These are phyloP conservation scores for Sebastes schlegelii DNA, from an alignment of 2,113 vertebrate genomes.

Conservation along the genomic window DNA sequence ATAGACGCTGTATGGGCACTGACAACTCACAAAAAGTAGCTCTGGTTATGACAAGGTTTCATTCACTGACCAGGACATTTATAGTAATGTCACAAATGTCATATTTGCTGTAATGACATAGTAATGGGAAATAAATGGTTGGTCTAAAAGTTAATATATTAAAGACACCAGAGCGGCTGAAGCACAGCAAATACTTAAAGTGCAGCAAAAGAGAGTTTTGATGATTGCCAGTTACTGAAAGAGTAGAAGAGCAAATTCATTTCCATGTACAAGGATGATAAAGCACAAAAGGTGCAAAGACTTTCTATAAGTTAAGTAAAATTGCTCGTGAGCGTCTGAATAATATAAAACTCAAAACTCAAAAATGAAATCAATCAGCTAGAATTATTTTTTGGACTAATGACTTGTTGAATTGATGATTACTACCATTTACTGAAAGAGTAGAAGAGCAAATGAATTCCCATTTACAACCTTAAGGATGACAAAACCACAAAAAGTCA, in stretches of 20 bases:
- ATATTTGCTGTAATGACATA: not conserved
- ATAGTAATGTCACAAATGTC: no score
- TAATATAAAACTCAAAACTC: no score
- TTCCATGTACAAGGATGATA: not conserved
- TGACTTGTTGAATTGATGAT: not conserved
- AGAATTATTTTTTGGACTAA: no score
- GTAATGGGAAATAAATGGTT: not conserved
- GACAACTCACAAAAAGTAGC: not conserved
- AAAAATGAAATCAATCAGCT: no score
- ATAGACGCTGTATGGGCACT: not conserved
- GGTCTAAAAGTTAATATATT: not conserved
- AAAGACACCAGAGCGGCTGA: not conserved
- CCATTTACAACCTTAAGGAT: not conserved
- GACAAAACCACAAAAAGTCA: not conserved
- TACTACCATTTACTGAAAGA: not conserved
- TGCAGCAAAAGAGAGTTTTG: not conserved
- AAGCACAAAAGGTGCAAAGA: not conserved
- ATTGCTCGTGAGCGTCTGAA: no score
- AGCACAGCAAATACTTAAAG: not conserved
- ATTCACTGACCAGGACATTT: not conserved
- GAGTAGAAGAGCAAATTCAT: not conserved
- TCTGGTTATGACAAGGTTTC: not conserved
- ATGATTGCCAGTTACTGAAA: not conserved
- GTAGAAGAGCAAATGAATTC: not conserved
- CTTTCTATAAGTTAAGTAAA: no score